Conservation (phyloP, 2,888 invertebrate genomes). For the Caenorhabditis becei region DNA sequence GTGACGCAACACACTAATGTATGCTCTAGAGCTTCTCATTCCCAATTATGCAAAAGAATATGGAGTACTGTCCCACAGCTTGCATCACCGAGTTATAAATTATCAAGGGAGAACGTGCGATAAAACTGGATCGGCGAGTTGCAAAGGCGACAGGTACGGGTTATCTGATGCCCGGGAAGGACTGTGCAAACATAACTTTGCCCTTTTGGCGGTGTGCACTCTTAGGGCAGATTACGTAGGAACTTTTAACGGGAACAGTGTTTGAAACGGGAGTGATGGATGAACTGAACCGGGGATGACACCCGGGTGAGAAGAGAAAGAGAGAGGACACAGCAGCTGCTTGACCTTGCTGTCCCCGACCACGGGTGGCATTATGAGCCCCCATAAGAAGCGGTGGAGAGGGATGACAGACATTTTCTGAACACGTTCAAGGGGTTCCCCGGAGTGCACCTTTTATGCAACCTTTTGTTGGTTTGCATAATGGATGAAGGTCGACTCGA, state of each 20-base stretch:
- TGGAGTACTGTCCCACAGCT: too few species aligned
- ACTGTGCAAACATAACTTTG: slow-evolving; percentile 46
- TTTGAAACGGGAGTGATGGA: not conserved
- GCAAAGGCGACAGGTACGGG: slow-evolving; percentile 8
- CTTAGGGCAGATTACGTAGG: slow-evolving; percentile 27
- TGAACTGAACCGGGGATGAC: not conserved
- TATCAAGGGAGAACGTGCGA: not conserved
- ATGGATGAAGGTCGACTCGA: slow-evolving; percentile 56
- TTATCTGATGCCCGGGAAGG: slow-evolving; percentile 45
- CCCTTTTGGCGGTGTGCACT: slow-evolving; percentile 41
- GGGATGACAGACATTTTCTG: slow-evolving; percentile 26
- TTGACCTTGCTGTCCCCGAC: slow-evolving; percentile 53
- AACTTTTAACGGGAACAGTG: not conserved
- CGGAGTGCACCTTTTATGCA: slow-evolving; percentile 36
- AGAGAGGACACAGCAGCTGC: slow-evolving; percentile 39
- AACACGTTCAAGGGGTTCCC: slow-evolving; percentile 42
- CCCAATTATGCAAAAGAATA: not conserved
- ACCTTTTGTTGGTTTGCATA: slow-evolving; percentile 55
- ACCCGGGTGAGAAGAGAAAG: slow-evolving; percentile 44
- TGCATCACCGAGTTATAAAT: not conserved
- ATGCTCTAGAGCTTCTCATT: not conserved
- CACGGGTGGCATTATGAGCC: slow-evolving; percentile 45
- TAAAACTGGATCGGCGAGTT: slow-evolving; percentile 17
- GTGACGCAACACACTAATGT: slow-evolving; percentile 10
- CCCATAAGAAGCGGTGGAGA: slow-evolving; percentile 5